Evolutionary conservation across 1,140 invertebrate species (phyloP), one percentile per base, ranked within the genome.

Genomic region (Oedothorax gibbosus): DNA sequence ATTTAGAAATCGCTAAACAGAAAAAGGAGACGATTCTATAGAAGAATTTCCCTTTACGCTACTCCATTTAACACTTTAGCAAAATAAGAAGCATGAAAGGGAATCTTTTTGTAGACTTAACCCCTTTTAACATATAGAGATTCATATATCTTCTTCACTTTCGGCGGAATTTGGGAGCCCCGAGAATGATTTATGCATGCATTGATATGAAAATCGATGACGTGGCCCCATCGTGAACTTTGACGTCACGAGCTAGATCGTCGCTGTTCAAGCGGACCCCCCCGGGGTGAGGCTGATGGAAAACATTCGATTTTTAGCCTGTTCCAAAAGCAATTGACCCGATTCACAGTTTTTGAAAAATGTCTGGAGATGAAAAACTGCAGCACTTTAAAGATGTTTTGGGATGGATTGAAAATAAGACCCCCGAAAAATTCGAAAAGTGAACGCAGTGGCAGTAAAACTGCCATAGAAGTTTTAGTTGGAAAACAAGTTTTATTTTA

Each of bases 151-250:
- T 71, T 71, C 69, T 53, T 51, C 54, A 71, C 35, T 71, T 71
- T 71, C 69, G 54, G 69, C 35, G 35, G 54, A 71, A 71, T 51
- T 71, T 6, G 69, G 69, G 50, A 71, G n/a, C 69, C n/a, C 69
- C 35, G 35, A 35, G 54, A 71, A 81, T 81, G 78, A 81, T 81
- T 81, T 81, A 81, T 81, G 78, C 64, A 81, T 71, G 78, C 68
- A 81, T 66, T 81, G 78, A 81, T 81, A 81, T 81, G 78, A 71
- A 69, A 81, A 81, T 81, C 78, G 78, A 81, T 81, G 77, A 35
- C 62, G 77, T 81, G 53, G 54, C 14, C 78, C 62, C 64, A 57
- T 79, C 77, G 62, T 71, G 78, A 81, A 81, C 66, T 81, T 71
- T 71, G 65, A 57, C 65, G 68, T 69, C 78, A 71, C 77, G 21